Percentiles rank a stretch among this genome's conserved stretches.
These are phyloP conservation scores for Dermolepida albohirtum DNA, from an alignment of 2,888 invertebrate species.

Conservation along the genomic window DNA sequence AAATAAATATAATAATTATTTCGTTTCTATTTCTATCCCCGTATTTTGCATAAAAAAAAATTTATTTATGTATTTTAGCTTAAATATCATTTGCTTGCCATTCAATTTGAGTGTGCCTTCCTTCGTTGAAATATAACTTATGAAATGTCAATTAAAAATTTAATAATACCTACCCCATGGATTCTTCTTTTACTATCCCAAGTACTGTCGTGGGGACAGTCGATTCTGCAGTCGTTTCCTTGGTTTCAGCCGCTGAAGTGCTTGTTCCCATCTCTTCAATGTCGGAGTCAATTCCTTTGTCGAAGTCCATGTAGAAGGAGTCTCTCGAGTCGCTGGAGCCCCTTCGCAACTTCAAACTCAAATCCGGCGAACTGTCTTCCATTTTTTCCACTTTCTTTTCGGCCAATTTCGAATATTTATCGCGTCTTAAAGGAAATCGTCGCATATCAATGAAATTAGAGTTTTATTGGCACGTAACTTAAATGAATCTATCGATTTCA, in stretches of 20 bases:
- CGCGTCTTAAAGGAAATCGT: not conserved
- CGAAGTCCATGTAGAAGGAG: conserved; percentile 92
- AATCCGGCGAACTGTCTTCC: conserved; percentile 86
- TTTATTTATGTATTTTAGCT: no score
- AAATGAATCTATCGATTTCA: conserved; percentile 32
- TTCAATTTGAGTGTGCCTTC: not conserved
- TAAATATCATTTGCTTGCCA: not conserved
- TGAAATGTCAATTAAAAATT: not conserved
- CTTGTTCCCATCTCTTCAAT: conserved; percentile 86
- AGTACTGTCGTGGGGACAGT: conserved; percentile 63
- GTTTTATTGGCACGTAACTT: conserved; percentile 11
- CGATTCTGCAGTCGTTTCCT: conserved; percentile 57
- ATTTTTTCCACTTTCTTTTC: conserved; percentile 54
- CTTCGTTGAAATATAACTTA: not conserved
- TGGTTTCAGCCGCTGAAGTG: conserved; percentile 67
- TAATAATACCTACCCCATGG: conserved; percentile 55
- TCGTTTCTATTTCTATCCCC: no score
- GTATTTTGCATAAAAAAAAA: no score
- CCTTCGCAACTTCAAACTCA: conserved; percentile 85
- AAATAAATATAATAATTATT: no score
- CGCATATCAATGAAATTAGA: not conserved
- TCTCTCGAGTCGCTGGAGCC: conserved; percentile 89
- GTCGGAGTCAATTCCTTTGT: conserved; percentile 90
- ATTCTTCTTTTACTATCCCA: conserved; percentile 54
- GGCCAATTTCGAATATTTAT: not conserved